These are phyloP conservation scores for Pollenia angustigena DNA, from an alignment of 2,888 invertebrate species.

Conservation along the genomic window DNA sequence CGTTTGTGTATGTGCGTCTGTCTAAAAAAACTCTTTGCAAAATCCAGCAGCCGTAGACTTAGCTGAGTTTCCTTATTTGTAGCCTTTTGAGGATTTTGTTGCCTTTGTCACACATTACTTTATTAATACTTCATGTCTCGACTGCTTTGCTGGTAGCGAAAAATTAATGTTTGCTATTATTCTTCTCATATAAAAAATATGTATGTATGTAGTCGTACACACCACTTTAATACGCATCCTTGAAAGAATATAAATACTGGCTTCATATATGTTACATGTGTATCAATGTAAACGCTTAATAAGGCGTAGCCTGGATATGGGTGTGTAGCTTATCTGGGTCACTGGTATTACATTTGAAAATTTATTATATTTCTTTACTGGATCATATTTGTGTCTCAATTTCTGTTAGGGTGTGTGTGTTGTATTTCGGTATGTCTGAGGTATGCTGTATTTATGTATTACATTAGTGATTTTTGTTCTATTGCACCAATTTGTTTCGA, in stretches of 20 bases:
- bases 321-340: slow-evolving; percentile 31
- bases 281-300: slow-evolving; percentile 9
- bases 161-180: slow-evolving; percentile 41
- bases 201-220: not conserved
- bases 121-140: slow-evolving; percentile 35
- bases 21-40: not conserved
- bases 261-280: slow-evolving; percentile 6
- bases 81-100: slow-evolving; percentile 14
- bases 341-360: slow-evolving; percentile 13
- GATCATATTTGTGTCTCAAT: not conserved
- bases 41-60: slow-evolving; percentile 5
- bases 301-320: slow-evolving; percentile 16
- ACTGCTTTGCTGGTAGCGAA: slow-evolving; percentile 26
- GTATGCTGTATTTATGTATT: no score
- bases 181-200: no score
- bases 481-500: no score
- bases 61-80: not conserved
- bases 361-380: slow-evolving; percentile 14
- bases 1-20: not conserved
- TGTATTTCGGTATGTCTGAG: not conserved
- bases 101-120: slow-evolving; percentile 17
- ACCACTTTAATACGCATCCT: slow-evolving; percentile 4
- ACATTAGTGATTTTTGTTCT: no score
- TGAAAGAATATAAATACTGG: not conserved
- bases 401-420: not conserved